These are phyloP conservation scores for Stenoptilia bipunctidactyla DNA, from an alignment of 2,888 invertebrate genomes.

Conservation along the genomic window DNA sequence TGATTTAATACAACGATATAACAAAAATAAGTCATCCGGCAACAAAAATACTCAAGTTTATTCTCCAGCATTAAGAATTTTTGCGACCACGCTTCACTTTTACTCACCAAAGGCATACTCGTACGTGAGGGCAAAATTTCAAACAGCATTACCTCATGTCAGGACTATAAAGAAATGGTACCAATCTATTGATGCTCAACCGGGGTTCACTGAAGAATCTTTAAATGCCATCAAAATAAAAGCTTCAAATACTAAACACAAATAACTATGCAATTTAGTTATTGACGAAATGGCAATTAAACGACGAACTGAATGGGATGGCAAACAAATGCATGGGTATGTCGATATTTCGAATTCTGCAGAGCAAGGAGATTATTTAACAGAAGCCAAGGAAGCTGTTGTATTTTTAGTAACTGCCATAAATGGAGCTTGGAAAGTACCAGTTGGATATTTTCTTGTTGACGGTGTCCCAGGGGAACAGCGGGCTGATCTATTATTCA, in stretches of 20 bases:
- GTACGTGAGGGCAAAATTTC: conserved; percentile 15
- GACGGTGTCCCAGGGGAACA: conserved; percentile 5
- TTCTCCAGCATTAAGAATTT: conserved; percentile 16
- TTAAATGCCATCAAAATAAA: conserved; percentile 6
- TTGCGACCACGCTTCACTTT: conserved; percentile 26
- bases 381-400: conserved; percentile 7
- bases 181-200: conserved; percentile 1
- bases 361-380: conserved; percentile 3
- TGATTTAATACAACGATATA: conserved; percentile 3
- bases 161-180: conserved; percentile 6
- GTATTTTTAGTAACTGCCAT: conserved; percentile 13
- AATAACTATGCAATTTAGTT: background rate
- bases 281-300: conserved; percentile 10
- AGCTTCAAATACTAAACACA: background rate
- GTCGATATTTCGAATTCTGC: conserved; percentile 4
- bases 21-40: conserved; percentile 1
- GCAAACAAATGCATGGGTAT: conserved; percentile 7
- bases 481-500: background rate
- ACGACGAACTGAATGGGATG: conserved; percentile 7
- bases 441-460: conserved; percentile 15
- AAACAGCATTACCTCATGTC: conserved; percentile 9
- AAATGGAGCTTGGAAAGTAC: conserved; percentile 12
- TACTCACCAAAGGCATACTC: conserved; percentile 24
- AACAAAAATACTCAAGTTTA: conserved; percentile 2
- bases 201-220: conserved; percentile 9